These are phyloP conservation scores for Eudorcas thomsonii DNA, from an alignment of 2,113 vertebrate species.

Conservation along the genomic window DNA sequence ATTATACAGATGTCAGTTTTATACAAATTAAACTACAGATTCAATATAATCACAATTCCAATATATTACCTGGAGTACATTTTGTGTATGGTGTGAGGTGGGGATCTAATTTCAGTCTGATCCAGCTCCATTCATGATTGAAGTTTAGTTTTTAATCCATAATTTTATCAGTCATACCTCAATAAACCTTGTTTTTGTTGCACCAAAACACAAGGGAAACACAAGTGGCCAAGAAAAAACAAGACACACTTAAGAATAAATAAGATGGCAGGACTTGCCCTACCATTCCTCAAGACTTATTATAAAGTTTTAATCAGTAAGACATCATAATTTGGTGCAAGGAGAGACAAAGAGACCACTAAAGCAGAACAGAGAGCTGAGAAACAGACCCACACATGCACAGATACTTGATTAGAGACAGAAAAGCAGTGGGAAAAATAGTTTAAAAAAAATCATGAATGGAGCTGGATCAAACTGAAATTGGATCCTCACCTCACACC, in stretches of 20 bases:
- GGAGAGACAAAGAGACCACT: neutral
- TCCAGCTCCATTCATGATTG: too few relatives aligned
- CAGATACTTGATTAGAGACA: neutral
- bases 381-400: neutral
- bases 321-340: neutral
- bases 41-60: neutral
- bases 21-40: neutral
- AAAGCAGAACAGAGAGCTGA: neutral
- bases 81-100: too few relatives aligned
- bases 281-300: neutral
- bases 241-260: neutral
- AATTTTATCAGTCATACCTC: neutral
- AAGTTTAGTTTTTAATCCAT: neutral
- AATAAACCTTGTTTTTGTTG: neutral
- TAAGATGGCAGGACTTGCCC: neutral
- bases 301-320: neutral
- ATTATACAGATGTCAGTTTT: neutral
- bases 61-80: neutral
- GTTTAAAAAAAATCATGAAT: neutral
- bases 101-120: too few relatives aligned
- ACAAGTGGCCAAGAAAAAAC: neutral
- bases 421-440: neutral
- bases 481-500: neutral
- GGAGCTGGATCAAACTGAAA: neutral
- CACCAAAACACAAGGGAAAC: neutral